Evolutionary conservation across 2,797 vertebrate genomes (phyloP).

Genomic region (Antennarius maculatus): DNA sequence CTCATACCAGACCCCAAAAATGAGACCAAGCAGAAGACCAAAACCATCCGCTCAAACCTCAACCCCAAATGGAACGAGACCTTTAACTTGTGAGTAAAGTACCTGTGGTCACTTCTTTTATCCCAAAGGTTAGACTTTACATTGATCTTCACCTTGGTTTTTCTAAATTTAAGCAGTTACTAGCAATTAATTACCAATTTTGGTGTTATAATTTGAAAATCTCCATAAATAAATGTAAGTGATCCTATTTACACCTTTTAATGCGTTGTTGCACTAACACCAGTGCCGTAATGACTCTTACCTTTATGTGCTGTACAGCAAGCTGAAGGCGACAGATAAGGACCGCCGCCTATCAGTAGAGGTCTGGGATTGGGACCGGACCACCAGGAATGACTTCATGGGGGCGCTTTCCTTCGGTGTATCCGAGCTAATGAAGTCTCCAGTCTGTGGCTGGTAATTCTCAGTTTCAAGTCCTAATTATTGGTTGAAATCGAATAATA

Average conservation of each 20-base stretch:
- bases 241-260: too few species aligned
- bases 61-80: conserved; percentile 96
- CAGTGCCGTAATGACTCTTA: not conserved
- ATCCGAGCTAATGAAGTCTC: conserved; percentile 96
- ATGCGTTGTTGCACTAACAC: too few species aligned
- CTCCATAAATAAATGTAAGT: too few species aligned
- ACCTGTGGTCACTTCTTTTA: not conserved
- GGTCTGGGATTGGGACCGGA: conserved; percentile 99
- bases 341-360: conserved; percentile 95
- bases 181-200: too few species aligned
- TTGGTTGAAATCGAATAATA: conserved; percentile 2
- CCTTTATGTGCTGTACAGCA: conserved; percentile 77
- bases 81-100: conserved; percentile 90
- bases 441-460: conserved; percentile 89
- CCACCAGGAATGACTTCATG: conserved; percentile 98
- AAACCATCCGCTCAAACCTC: conserved; percentile 93
- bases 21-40: conserved; percentile 98
- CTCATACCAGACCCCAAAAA: conserved; percentile 97
- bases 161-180: too few species aligned
- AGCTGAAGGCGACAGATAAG: conserved; percentile 92
- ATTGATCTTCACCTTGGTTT: too few species aligned
- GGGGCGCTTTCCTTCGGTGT: conserved; percentile 96
- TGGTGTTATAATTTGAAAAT: too few species aligned
- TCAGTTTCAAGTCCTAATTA: conserved; percentile 3
- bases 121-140: not conserved